phyloP scores from a whole-genome alignment of 2,888 invertebrate genomes.

The Hedya salicella region DNA sequence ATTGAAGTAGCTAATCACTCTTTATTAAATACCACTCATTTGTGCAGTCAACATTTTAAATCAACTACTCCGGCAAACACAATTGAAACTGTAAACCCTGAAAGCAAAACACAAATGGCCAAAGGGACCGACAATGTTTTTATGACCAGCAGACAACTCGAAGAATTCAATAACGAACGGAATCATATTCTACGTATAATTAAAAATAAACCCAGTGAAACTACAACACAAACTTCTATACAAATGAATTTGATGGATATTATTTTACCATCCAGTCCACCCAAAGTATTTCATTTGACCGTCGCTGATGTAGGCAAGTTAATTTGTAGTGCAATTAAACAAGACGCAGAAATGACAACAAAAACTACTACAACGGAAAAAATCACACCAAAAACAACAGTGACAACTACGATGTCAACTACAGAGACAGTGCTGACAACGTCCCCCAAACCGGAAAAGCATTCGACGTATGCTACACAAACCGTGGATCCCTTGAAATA shows the following conservation, averaged over 20 bases:
- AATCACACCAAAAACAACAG: slow-evolving; percentile 29
- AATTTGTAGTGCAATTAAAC: slow-evolving; percentile 18
- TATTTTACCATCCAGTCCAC: slow-evolving; percentile 47
- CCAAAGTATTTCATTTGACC: slow-evolving; percentile 46
- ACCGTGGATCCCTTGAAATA: slow-evolving; percentile 46
- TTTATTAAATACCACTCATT: slow-evolving; percentile 22
- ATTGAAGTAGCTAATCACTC: slow-evolving; percentile 60
- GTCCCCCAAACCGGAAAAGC: slow-evolving; percentile 34
- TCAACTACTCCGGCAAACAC: background rate
- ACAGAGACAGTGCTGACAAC: slow-evolving; percentile 5
- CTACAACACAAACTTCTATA: slow-evolving; percentile 27
- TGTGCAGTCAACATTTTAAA: slow-evolving; percentile 7
- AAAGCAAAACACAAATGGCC: slow-evolving; percentile 60
- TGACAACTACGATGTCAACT: slow-evolving; percentile 20
- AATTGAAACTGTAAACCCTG: slow-evolving; percentile 49
- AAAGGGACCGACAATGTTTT: background rate
- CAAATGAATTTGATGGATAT: slow-evolving; percentile 50
- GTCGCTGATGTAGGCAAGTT: slow-evolving; percentile 49
- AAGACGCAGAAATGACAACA: slow-evolving; percentile 11
- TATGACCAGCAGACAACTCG: background rate
- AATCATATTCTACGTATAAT: slow-evolving; percentile 56
- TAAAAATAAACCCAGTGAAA: background rate
- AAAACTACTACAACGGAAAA: slow-evolving; percentile 11
- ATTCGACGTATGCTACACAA: background rate
- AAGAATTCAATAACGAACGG: slow-evolving; percentile 53